Percentiles rank a stretch among this genome's conserved stretches.
Evolutionary conservation across 2,888 invertebrate genomes (phyloP).

Genomic region (Tetanocera ferruginea): DNA sequence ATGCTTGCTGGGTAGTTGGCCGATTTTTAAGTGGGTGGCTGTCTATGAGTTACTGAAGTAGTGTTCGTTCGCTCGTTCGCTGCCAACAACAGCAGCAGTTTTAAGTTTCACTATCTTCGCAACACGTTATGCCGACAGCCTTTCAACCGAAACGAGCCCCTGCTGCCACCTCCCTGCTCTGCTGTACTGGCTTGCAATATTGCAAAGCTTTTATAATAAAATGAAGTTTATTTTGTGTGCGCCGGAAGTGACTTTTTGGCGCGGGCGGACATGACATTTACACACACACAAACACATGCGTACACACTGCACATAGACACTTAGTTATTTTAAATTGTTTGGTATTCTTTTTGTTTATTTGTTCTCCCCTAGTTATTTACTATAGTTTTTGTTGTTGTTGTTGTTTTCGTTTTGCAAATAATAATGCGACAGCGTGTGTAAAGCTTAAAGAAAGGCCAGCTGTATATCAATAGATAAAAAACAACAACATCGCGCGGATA

Average conservation of each 20-base stretch:
- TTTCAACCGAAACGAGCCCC: background rate
- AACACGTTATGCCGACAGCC: slow-evolving; percentile 1
- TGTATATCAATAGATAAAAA: no score
- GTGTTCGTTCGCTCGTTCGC: no score
- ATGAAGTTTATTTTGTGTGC: slow-evolving; percentile 24
- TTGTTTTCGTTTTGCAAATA: background rate
- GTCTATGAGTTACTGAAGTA: no score
- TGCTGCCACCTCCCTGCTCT: background rate
- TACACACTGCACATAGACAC: background rate
- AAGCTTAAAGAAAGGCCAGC: no score
- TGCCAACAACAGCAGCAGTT: no score
- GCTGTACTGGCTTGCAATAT: background rate
- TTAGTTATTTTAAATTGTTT: background rate
- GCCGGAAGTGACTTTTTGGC: slow-evolving; percentile 38
- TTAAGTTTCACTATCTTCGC: background rate
- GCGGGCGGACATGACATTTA: slow-evolving; percentile 16
- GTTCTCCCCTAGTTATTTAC: no score
- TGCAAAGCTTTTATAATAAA: slow-evolving; percentile 14
- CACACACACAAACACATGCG: background rate
- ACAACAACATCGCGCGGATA: no score
- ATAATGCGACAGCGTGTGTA: no score
- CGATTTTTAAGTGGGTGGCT: no score
- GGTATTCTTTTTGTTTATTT: background rate
- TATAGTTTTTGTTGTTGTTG: background rate
- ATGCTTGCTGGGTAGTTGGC: no score